Base-by-base conservation (phyloP, 2,797 vertebrate genomes). In the Lerista edwardsae region DNA sequence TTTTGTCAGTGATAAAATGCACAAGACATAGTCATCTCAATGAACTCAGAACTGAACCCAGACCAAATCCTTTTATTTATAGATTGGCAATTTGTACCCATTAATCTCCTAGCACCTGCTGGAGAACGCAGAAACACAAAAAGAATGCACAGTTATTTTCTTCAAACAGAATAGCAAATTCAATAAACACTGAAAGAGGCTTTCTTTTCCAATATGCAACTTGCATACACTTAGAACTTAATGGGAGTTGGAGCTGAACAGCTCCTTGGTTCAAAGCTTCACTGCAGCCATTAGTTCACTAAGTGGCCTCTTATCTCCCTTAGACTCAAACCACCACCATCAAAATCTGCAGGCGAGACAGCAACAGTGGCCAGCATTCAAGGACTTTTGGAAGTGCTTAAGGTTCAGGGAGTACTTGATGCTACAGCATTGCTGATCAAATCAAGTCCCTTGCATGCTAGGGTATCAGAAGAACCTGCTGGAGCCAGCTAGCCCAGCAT, bases 41-140 rank as follows among this genome's bases (percentile, higher is more conserved):
- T 87, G 88, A 93, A 93, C 86, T 91, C 91, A 88, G 89, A 90
- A 88, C 74, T 88, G 84, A 89, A 91, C 55, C 85, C 87, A 62
- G 89, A 90, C 91, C 84, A 91, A 85, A 91, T 91, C 86, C 83
- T 92, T 93, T n/a, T n/a, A n/a, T n/a, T n/a, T 89, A 86, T 51
- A 89, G 90, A 91, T 88, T 92, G 89, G 84, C 91, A 94, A 77
- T 93, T 93, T 94, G 88, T 84, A 93, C 87, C 89, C 92, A 91
- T 90, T 93, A 93, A 89, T 95, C 90, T 95, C 94, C 85, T 89
- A 93, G 92, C 91, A 93, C 93, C 91, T 93, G 93, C 92, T 92
- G 93, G 92, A 95, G 90, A 95, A 95, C 91, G 93, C 94, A 80
- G 93, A 95, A 94, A n/a, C n/a, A n/a, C n/a, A n/a, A 29, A 77